These are phyloP conservation scores for Scaptomyza reducta DNA, from an alignment of 2,888 invertebrate species.

Conservation along the genomic window DNA sequence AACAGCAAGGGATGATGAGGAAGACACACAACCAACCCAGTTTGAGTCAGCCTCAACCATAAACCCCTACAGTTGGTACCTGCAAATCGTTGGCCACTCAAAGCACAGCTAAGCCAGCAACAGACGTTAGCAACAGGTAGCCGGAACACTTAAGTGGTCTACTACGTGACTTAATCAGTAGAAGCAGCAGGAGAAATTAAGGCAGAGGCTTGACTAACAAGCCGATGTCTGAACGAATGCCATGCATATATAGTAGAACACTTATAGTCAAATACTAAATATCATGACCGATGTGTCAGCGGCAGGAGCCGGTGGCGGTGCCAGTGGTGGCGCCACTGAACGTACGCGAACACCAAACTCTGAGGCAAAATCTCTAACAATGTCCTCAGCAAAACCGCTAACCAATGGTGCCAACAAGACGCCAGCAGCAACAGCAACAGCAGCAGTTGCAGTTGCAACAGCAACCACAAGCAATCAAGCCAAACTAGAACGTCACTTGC, in stretches of 20 bases:
- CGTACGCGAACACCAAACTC: constrained; percentile 35
- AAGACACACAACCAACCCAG: constrained; percentile 28
- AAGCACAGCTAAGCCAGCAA: constrained; percentile 20
- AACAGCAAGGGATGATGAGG: constrained; percentile 16
- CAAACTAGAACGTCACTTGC: constrained; percentile 57
- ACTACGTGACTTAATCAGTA: constrained; percentile 72
- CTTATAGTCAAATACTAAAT: constrained; percentile 38
- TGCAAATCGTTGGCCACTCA: constrained; percentile 46
- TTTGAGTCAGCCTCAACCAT: constrained; percentile 59
- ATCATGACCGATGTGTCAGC: constrained; percentile 78
- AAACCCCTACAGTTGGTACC: constrained; percentile 43
- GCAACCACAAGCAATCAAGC: constrained; percentile 54
- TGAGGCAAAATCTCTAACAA: constrained; percentile 24
- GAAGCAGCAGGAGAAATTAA: constrained; percentile 40
- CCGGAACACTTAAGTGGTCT: constrained; percentile 47
- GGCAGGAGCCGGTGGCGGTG: constrained; percentile 52
- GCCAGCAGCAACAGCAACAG: constrained; percentile 19
- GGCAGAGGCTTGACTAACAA: neutral
- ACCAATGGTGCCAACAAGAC: constrained; percentile 72
- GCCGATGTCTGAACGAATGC: constrained; percentile 15
- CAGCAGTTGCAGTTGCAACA: constrained; percentile 12
- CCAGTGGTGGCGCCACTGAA: constrained; percentile 43
- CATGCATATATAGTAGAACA: constrained; percentile 48
- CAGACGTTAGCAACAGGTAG: constrained; percentile 57
- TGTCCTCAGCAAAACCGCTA: constrained; percentile 51